Conservation (phyloP, 2,113 vertebrate species). For the Oreochromis tanganicae region DNA sequence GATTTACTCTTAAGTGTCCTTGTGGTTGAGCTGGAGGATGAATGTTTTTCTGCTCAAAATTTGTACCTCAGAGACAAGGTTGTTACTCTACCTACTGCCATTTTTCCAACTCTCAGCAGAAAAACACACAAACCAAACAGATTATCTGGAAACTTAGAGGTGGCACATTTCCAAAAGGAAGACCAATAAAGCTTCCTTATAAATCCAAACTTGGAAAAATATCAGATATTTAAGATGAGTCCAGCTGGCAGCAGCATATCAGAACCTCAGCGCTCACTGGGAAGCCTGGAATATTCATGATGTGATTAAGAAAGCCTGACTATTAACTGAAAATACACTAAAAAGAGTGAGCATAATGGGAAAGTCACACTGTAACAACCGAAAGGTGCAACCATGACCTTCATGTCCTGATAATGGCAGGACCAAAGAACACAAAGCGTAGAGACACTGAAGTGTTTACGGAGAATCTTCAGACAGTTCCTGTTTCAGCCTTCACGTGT, state of each 20-base stretch:
- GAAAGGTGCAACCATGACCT: background rate
- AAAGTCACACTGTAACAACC: background rate
- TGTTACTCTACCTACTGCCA: background rate
- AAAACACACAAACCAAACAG: background rate
- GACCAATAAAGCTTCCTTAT: background rate
- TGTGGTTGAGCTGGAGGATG: background rate
- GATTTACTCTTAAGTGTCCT: background rate
- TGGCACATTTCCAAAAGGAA: background rate
- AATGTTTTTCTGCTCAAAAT: background rate
- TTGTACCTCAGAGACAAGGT: background rate
- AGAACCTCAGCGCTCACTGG: background rate
- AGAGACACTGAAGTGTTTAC: background rate
- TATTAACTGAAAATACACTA: background rate
- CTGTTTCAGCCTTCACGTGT: background rate
- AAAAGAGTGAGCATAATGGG: background rate
- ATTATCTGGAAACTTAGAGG: background rate
- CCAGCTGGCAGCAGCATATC: background rate
- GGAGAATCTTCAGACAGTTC: background rate
- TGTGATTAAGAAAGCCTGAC: background rate
- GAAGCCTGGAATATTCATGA: background rate
- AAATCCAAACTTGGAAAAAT: background rate
- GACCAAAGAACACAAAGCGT: background rate
- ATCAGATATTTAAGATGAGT: background rate
- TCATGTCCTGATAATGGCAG: background rate
- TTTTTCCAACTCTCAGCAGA: background rate